Evolutionary conservation across 1,140 invertebrate species (phyloP).

Genomic region (Steinernema khuongi): DNA sequence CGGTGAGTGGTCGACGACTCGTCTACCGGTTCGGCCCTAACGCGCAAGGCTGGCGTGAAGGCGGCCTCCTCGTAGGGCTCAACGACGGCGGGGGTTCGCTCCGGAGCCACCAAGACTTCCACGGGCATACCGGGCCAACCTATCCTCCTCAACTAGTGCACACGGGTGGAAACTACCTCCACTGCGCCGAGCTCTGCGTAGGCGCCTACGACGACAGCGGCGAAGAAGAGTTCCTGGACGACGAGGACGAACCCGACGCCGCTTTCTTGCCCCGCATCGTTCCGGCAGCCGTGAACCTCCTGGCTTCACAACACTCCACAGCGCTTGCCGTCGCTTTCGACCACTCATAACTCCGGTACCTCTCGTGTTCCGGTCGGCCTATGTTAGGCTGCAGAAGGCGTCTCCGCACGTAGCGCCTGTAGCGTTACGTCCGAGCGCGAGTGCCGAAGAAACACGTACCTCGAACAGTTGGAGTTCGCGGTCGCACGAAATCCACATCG

Average conservation of each 20-base stretch:
- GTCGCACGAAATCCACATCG: too few species aligned
- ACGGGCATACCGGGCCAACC: not conserved
- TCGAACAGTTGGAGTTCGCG: not conserved
- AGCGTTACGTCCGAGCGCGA: too few species aligned
- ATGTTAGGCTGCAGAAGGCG: not conserved
- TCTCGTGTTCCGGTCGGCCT: not conserved
- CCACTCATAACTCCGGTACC: not conserved
- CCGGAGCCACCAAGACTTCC: not conserved
- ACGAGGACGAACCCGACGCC: not conserved
- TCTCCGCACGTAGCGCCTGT: not conserved
- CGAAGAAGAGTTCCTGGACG: constrained; percentile 13
- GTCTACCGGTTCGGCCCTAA: constrained; percentile 60
- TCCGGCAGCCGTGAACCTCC: not conserved
- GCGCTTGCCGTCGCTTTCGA: not conserved
- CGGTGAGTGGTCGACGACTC: constrained; percentile 61
- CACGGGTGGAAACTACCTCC: constrained; percentile 3
- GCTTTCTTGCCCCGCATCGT: too few species aligned
- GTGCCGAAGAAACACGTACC: too few species aligned
- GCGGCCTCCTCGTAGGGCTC: constrained; percentile 22
- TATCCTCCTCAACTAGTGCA: constrained; percentile 6
- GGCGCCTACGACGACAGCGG: constrained; percentile 26
- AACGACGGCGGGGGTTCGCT: not conserved
- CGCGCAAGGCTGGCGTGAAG: constrained; percentile 32
- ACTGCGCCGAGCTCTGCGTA: not conserved
- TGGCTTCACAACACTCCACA: not conserved